Evolutionary conservation across 2,888 invertebrate species (phyloP), one percentile per base, ranked within the genome.

Genomic region (Autographa gamma): DNA sequence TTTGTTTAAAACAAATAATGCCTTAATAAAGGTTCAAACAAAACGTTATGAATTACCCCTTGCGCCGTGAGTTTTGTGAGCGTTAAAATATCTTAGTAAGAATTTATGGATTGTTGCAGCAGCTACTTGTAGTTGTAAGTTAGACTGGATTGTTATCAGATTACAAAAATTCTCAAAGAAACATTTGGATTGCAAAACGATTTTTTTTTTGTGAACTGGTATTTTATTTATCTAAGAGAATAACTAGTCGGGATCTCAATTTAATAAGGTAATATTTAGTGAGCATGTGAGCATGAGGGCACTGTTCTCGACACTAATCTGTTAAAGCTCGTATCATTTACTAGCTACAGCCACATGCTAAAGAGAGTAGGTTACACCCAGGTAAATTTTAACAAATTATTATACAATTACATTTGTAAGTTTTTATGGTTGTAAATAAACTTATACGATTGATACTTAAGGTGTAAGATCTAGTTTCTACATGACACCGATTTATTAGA

Each of bases 1-100:
- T 82, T 86, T 80, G 85, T 85, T 83, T 83, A 69, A 86, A 85
- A 87, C 84, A 88, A 88, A 88, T 85, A 84, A 76, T 67, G 77
- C 73, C 69, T 75, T 85, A 79, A 84, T 83, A 86, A 86, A 82
- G 73, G 80, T 81, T 83, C 77, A 82, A 86, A 86, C 82, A 85
- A 86, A 87, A 88, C 81, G 82, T 85, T 86, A 87, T 88, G 86
- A 88, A 88, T 88, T 86, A 86, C 74, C 81, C 75, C 82, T 82
- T 81, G 82, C 79, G 79, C 77, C 76, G 69, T 81, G 87, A 91
- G 90, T 89, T 89, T 86, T 83, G 88, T 54, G 54, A 54, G 54
- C 5, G 19, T 19, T 81, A 79, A 80, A 80, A n/a, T 48, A 79
- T 76, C 67, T 76, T 34, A 71, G 71, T 54, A 25, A 60, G 58